Evolutionary conservation across 2,888 invertebrate species (phyloP), one percentile per base, ranked within the genome.

Genomic region (Oscheius sp.): DNA sequence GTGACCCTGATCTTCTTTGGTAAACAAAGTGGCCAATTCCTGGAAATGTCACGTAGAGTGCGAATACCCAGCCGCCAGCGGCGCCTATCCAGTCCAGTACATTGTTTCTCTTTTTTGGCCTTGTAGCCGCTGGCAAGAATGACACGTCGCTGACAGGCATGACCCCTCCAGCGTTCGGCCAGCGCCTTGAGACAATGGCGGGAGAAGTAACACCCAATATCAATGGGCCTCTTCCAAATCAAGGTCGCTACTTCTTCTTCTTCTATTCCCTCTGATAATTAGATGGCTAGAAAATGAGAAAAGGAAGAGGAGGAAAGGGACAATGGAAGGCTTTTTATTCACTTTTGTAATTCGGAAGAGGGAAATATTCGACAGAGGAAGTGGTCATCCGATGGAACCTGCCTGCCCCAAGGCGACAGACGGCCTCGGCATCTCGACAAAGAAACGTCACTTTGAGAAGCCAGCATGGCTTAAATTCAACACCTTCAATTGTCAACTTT

Each of bases 11-110:
- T 35, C 35, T 35, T 35, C 5, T 3, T 9, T 35, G 35, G 35
- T 35, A 35, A 9, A 35, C 5, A 35, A 9, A 35, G 35, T 3
- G 35, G 35, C 35, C 35, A 35, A 3, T 35, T 35, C 35, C 35
- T 35, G 35, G 35, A 35, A 35, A 35, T 35, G 35, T 35, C 35
- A 35, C 35, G 35, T 35, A 35, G 35, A 9, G 35, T 35, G 35
- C n/a, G n/a, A n/a, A 45, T 45, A 12, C 49, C 21, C 49, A 2
- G 16, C 49, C 49, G 49, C 49, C 49, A 13, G 6, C 55, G 23
- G 7, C 55, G 43, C n/a, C 61, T 61, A 61, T 61, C 61, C 43
- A 61, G 61, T 61, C 43, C 61, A 61, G 61, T 61, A 61, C 61
- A 61, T 61, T 61, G 61, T 61, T 61, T 61, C 45, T 61, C 43